Evolutionary conservation across 2,113 vertebrate species (phyloP).

Genomic region (Oenanthe oenanthe): DNA sequence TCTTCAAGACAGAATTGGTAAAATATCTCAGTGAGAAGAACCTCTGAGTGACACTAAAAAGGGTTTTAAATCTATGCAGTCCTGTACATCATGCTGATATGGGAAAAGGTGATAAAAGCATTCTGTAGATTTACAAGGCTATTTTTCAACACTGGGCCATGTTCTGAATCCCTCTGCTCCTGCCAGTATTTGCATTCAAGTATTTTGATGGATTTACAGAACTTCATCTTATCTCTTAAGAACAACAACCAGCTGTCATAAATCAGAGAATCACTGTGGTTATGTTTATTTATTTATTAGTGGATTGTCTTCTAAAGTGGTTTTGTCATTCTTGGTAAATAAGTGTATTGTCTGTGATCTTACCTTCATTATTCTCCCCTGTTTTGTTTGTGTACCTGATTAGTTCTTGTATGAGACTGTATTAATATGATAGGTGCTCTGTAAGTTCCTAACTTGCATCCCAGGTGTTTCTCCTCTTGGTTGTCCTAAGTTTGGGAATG

Average conservation of each 20-base stretch:
- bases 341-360: not conserved
- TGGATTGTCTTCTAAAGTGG: not conserved
- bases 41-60: not conserved
- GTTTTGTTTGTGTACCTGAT: not conserved
- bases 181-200: not conserved
- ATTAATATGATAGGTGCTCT: not conserved
- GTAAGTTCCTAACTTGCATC: not conserved
- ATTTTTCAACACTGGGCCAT: not conserved
- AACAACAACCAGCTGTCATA: not conserved
- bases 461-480: not conserved
- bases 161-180: not conserved
- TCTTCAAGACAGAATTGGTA: not conserved
- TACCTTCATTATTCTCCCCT: not conserved
- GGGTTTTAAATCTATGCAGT: not conserved
- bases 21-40: not conserved
- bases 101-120: not conserved
- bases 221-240: not conserved
- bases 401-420: not conserved
- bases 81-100: rapidly evolving
- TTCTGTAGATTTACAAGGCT: not conserved
- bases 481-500: not conserved
- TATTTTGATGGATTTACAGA: not conserved
- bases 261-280: not conserved
- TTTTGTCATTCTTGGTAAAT: not conserved
- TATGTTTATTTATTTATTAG: not conserved